Conservation (phyloP, 64 coral and sea anemone species). For the Astreopora myriophthalma region DNA sequence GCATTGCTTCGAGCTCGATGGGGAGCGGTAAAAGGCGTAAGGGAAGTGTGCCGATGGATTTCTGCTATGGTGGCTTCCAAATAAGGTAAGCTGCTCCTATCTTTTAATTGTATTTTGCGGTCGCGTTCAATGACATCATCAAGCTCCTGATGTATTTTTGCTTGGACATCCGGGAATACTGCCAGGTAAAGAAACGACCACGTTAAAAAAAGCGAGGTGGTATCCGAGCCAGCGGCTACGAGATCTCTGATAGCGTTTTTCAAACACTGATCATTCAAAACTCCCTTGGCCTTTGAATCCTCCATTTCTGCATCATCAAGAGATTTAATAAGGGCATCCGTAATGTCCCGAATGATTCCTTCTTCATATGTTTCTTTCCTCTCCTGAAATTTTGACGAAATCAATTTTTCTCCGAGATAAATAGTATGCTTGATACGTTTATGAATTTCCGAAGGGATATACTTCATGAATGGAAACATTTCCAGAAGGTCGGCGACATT, state of each 20-base stretch:
- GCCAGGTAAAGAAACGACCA: slow-evolving; percentile 61
- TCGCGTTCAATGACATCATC: slow-evolving; percentile 61
- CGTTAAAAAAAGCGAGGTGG: slow-evolving; percentile 25
- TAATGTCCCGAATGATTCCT: slow-evolving; percentile 69
- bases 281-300: neutral
- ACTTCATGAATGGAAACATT: slow-evolving; percentile 65
- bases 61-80: slow-evolving; percentile 43
- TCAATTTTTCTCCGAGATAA: slow-evolving; percentile 27
- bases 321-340: slow-evolving; percentile 71
- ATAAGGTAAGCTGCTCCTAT: slow-evolving; percentile 42
- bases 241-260: slow-evolving; percentile 62
- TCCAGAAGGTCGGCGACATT: slow-evolving; percentile 8
- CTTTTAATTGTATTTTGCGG: neutral
- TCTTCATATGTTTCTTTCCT: slow-evolving; percentile 42
- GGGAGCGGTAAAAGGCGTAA: neutral
- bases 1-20: slow-evolving; percentile 23
- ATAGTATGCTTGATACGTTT: slow-evolving; percentile 9
- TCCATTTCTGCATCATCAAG: slow-evolving; percentile 17
- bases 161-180: slow-evolving; percentile 76
- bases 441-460: slow-evolving; percentile 55
- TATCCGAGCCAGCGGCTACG: slow-evolving; percentile 70
- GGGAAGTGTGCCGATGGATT: neutral
- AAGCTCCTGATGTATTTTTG: slow-evolving; percentile 65
- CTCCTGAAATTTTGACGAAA: slow-evolving; percentile 23
- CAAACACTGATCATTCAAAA: slow-evolving; percentile 62